Conservation (phyloP, 2,113 vertebrate genomes). For the human region DNA sequence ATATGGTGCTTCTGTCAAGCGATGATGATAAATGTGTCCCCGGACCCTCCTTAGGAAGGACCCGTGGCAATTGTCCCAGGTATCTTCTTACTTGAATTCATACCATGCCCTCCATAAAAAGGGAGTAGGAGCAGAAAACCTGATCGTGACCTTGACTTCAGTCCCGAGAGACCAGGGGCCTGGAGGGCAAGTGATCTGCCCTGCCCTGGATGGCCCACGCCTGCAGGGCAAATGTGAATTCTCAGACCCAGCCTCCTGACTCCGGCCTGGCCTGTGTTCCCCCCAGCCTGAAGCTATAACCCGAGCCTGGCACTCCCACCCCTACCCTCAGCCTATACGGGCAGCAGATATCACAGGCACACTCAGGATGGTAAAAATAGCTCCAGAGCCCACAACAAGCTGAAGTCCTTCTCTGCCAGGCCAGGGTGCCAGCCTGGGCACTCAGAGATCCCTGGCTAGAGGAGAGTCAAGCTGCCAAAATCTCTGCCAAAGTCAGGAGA, state of each 20-base stretch:
- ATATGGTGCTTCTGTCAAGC: not conserved
- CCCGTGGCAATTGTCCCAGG: not conserved
- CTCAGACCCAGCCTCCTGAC: not conserved
- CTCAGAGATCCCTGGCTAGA: not conserved
- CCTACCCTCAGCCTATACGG: constrained; percentile 20
- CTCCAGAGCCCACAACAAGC: constrained; percentile 44
- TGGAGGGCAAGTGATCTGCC: not conserved
- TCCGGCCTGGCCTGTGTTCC: not conserved
- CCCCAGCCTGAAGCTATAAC: not conserved
- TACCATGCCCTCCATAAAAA: not conserved
- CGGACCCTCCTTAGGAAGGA: constrained; percentile 8
- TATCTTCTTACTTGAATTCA: not conserved
- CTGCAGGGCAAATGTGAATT: not conserved
- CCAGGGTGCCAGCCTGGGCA: constrained; percentile 24
- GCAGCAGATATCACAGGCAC: constrained; percentile 58
- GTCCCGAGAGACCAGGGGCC: not conserved
- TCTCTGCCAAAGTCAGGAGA: constrained; percentile 1
- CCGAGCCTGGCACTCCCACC: constrained; percentile 33
- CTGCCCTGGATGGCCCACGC: not conserved
- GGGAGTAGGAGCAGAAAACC: not conserved
- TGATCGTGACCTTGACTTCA: constrained; percentile 29
- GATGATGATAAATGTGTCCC: not conserved
- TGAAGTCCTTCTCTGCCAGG: constrained; percentile 55
- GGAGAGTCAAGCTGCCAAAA: not conserved
- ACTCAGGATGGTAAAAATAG: constrained; percentile 68